Evolutionary conservation across 2,888 invertebrate species (phyloP).

Genomic region (Malacosoma neustria): DNA sequence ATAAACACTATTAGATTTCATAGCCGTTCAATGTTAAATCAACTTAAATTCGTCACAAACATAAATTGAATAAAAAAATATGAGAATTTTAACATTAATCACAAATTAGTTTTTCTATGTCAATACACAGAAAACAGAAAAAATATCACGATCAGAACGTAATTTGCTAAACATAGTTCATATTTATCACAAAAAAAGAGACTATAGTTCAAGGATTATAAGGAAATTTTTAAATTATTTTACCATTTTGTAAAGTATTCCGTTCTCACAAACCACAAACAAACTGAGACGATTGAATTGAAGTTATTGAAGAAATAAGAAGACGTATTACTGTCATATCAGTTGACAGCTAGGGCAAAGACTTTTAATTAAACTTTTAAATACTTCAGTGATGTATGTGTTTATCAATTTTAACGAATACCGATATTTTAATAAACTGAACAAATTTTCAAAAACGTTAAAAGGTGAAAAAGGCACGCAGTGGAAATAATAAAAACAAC

Average conservation of each 20-base stretch:
- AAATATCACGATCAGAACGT: not conserved
- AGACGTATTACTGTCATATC: no score
- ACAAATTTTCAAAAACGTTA: no score
- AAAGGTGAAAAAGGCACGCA: no score
- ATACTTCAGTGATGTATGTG: no score
- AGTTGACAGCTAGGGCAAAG: no score
- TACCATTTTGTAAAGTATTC: constrained; percentile 50
- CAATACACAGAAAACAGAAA: not conserved
- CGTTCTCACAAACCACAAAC: constrained; percentile 27
- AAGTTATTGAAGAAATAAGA: constrained; percentile 3
- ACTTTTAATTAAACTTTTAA: no score
- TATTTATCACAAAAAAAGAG: not conserved
- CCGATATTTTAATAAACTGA: no score
- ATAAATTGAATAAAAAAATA: constrained; percentile 34
- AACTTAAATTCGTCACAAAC: constrained; percentile 17
- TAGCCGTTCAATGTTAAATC: constrained; percentile 20
- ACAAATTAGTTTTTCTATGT: not conserved
- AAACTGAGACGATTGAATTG: constrained; percentile 11
- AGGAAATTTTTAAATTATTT: constrained; percentile 37
- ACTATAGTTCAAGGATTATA: constrained; percentile 29
- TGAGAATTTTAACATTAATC: constrained; percentile 13
- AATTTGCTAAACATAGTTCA: constrained; percentile 1
- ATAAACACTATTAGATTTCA: constrained; percentile 7
- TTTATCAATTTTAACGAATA: no score
- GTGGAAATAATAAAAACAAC: no score